Base-by-base conservation (phyloP, 2,113 vertebrate genomes). In the Origma solitaria region DNA sequence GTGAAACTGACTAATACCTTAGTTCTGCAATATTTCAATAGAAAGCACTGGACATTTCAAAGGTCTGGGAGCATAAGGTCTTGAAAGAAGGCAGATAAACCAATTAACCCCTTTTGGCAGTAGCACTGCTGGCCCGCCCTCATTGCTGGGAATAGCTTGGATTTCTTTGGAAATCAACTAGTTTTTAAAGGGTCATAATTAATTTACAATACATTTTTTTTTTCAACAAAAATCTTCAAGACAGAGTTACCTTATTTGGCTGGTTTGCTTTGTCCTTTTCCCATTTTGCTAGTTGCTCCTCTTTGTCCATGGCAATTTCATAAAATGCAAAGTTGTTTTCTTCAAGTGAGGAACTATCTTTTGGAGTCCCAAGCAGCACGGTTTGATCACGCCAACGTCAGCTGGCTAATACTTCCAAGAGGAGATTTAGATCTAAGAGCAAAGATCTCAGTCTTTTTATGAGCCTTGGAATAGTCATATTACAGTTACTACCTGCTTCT, bases 361-460 rank as follows among this genome's bases (percentile, higher is more conserved):
- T 92, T 51, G 69, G 94, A 73, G 4, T 92, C 81, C 51, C 90
- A 96, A 3, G 96, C 51, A 96, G 35, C 88, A 94, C 28, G 97
- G 94, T 96, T 99, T 98, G 90, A 98, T 98, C 37, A 98, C 10
- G 0, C 98, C 97, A 13, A 97, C 94, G 15, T 98, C 98, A 98
- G 17, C 53, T 31, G 51, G 35, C 66, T 60, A 22, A n/a, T 65
- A 8, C 5, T 84, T 66, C 38, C 23, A 58, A 75, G 25, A 82
- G 9, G 5, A 4, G 69, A 16, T 57, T 42, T 57, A 54, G 47
- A 22, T 64, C 10, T 42, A 30, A 40, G 35, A 65, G 24, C 33
- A 57, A 77, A 56, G 37, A 12, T 68, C 10, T 33, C 54, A 16
- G 20, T 40, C 28, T 58, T 91, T 65, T 75, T 58, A 64, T 62